A percentile compares a stretch with the other conserved stretches of the same genome.
Evolutionary conservation across 2,797 vertebrate species (phyloP).

Genomic region (Lepilemur ruficaudatus): DNA sequence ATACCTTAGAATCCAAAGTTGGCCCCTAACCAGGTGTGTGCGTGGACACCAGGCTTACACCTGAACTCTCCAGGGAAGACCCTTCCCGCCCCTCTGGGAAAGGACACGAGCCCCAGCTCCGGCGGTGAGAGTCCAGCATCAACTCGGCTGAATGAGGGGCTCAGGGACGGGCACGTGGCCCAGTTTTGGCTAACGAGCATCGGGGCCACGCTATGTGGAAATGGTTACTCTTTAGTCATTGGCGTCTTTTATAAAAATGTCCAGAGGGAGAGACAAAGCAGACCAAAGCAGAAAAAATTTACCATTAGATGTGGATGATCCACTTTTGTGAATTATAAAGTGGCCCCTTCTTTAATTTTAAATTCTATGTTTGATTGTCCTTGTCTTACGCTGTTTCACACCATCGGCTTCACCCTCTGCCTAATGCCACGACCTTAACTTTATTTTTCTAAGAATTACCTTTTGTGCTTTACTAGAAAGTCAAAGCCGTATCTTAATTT

Average conservation of each 20-base stretch:
- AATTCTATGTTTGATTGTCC: background rate
- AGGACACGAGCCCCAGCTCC: background rate
- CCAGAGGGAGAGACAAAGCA: background rate
- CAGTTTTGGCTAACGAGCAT: background rate
- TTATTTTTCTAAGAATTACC: conserved; percentile 26
- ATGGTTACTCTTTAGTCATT: background rate
- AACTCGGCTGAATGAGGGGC: background rate
- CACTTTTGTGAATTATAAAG: background rate
- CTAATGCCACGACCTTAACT: background rate
- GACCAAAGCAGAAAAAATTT: background rate
- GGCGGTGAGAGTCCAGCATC: background rate
- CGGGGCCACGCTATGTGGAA: background rate
- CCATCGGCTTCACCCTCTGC: background rate
- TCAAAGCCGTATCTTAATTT: conserved; percentile 28
- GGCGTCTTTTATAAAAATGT: background rate
- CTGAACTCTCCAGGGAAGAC: background rate
- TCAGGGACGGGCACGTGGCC: background rate
- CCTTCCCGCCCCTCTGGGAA: background rate
- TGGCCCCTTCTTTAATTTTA: background rate
- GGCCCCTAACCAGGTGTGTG: background rate
- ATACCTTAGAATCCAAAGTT: background rate
- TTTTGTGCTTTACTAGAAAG: background rate
- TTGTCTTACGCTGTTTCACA: background rate
- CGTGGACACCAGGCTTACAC: background rate
- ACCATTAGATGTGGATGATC: background rate